Base-by-base conservation (phyloP, 2,888 invertebrate genomes). In the Acrocyrtus sp. region DNA sequence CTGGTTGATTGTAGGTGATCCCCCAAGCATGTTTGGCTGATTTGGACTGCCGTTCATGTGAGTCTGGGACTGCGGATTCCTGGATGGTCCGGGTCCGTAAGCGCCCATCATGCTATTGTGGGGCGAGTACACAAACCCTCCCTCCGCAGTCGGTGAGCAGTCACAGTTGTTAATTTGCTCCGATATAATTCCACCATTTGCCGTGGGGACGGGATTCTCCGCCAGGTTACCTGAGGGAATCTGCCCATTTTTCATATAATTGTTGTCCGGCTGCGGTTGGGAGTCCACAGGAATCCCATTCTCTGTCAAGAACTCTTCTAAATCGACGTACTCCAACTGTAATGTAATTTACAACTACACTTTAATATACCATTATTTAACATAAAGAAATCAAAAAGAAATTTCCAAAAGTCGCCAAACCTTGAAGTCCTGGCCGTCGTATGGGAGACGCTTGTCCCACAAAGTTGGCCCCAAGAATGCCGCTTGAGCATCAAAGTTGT, bases 231-330 rank as follows among this genome's bases (percentile, higher is more conserved):
- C 34, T 15, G 56, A 24, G 41, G 60, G 68, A 19, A 10, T 12
- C 4, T 61, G 61, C 12, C 47, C 34, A 39, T 58, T 60, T 19
- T 34, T 50, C 29, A n/a, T n/a, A 51, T 22, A 27, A 24, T 26
- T 39, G 12, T 62, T 12, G 5, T 21, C 34, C 17, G 24, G n/a
- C 6, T 24, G 6, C 22, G 29, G 57, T n/a, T 63, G 67, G 12
- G 72, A 72, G 84, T 94, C 94, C 85, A 92, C 90, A 80, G 94
- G 94, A 86, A 95, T 94, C 82, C 94, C 95, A 85, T 96, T 96
- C 87, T 96, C 96, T 84, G 93, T 94, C 83, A 96, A 90, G 87
- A 96, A 96, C 87, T 96, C 96, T 87, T 97, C 96, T 87, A 97
- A 88, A 87, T 96, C 96, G 87, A 96, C 96, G 86, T 96, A 96